Evolutionary conservation across 2,888 invertebrate species (phyloP).

Genomic region (Alcis repandata): DNA sequence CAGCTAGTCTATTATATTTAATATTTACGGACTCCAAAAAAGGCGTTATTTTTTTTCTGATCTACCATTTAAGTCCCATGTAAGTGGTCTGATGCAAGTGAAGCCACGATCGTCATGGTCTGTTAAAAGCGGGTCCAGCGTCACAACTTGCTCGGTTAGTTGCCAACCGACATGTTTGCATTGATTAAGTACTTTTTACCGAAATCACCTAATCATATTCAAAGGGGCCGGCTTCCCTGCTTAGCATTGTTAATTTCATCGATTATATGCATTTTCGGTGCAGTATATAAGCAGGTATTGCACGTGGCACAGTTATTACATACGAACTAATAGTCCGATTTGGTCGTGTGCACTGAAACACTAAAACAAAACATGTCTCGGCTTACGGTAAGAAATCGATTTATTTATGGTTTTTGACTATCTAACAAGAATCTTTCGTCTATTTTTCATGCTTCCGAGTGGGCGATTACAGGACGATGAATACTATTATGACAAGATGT

Average conservation of each 20-base stretch:
- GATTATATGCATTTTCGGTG: conserved; percentile 76
- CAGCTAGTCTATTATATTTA: too few species aligned
- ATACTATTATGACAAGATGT: not conserved
- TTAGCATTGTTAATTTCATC: conserved; percentile 77
- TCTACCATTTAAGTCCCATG: not conserved
- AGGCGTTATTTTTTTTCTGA: too few species aligned
- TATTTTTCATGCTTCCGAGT: too few species aligned
- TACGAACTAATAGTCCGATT: conserved; percentile 60
- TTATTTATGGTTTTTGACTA: not conserved
- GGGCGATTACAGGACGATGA: not conserved
- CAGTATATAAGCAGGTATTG: conserved; percentile 77
- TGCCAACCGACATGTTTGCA: conserved; percentile 31
- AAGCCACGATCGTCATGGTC: conserved; percentile 25
- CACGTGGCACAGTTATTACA: conserved; percentile 65
- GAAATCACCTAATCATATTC: conserved; percentile 73
- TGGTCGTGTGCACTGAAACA: conserved; percentile 57
- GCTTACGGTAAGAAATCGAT: conserved; percentile 77
- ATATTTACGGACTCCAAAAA: too few species aligned
- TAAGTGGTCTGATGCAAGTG: conserved; percentile 10
- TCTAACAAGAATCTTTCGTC: not conserved
- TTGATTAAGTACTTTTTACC: conserved; percentile 56
- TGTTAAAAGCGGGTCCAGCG: conserved; percentile 13
- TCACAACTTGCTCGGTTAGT: conserved; percentile 12
- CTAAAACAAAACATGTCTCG: conserved; percentile 65
- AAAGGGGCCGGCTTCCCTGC: conserved; percentile 72